These are phyloP conservation scores for Paramuricea clavata DNA, from an alignment of 92 coral and sea anemone species.

Conservation along the genomic window DNA sequence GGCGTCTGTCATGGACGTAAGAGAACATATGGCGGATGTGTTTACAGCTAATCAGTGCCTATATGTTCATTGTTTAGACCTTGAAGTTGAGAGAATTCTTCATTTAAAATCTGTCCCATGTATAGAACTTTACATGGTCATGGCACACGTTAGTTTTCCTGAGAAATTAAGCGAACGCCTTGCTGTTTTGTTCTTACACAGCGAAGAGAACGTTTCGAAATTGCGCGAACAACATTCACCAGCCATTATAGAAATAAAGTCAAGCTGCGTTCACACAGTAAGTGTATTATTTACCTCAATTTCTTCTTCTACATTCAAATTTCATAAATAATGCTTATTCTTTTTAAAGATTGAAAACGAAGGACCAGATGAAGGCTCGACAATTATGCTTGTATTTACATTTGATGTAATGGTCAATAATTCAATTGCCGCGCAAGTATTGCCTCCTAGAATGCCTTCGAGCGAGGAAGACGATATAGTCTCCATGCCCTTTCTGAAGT, in stretches of 20 bases:
- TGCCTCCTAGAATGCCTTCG: neutral
- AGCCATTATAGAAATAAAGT: neutral
- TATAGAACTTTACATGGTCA: neutral
- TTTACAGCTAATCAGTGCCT: neutral
- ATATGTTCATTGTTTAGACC: conserved; percentile 6
- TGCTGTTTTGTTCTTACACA: conserved; percentile 3
- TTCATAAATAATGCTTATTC: neutral
- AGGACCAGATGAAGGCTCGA: neutral
- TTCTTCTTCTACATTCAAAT: too few species aligned
- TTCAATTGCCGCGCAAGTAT: neutral
- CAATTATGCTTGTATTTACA: neutral
- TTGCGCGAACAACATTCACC: conserved; percentile 12
- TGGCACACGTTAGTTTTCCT: neutral
- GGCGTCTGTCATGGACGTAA: neutral
- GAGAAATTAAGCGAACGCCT: neutral
- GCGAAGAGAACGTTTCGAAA: neutral
- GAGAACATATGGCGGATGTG: neutral
- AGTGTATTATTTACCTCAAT: neutral
- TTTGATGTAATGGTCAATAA: conserved; percentile 1
- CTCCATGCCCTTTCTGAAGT: conserved; percentile 5
- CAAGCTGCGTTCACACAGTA: neutral
- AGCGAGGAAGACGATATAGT: neutral
- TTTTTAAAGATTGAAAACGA: conserved; percentile 8
- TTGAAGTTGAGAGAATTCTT: neutral
- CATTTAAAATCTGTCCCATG: neutral